Percentiles rank a stretch among this genome's conserved stretches.
Conservation (phyloP, 1,140 invertebrate genomes). For the Harlomillsia oculata region DNA sequence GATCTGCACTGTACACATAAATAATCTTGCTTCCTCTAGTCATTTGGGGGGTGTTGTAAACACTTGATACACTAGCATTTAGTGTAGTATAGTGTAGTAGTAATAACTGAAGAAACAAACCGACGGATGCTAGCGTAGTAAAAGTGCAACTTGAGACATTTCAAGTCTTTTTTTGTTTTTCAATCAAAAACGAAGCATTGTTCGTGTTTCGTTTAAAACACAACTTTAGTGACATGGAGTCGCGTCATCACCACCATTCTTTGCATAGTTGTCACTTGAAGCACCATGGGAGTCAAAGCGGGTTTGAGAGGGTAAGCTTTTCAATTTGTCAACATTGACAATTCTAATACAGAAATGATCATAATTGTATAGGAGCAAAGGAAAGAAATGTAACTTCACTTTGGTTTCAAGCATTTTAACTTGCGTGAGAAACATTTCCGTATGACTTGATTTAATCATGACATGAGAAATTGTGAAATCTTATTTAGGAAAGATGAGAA, state of each 20-base stretch:
- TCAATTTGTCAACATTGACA: not conserved
- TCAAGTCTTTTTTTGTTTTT: no score
- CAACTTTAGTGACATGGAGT: not conserved
- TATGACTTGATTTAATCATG: not conserved
- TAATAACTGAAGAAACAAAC: no score
- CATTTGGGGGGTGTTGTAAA: no score
- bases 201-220: no score
- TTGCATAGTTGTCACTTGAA: conserved; percentile 27
- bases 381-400: not conserved
- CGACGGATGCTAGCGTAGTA: no score
- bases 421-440: not conserved
- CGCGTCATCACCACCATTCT: conserved; percentile 27
- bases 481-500: not conserved
- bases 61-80: no score
- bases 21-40: no score
- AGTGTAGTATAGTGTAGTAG: no score
- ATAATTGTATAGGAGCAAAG: not conserved
- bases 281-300: conserved; percentile 17
- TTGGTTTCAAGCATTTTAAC: not conserved
- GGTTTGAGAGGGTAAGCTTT: conserved; percentile 23
- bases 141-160: no score
- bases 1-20: no score
- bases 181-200: no score
- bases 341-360: not conserved
- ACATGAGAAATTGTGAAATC: not conserved